phyloP scores from a whole-genome alignment of 2,113 vertebrate species.

The human (Homo sapiens) region DNA sequence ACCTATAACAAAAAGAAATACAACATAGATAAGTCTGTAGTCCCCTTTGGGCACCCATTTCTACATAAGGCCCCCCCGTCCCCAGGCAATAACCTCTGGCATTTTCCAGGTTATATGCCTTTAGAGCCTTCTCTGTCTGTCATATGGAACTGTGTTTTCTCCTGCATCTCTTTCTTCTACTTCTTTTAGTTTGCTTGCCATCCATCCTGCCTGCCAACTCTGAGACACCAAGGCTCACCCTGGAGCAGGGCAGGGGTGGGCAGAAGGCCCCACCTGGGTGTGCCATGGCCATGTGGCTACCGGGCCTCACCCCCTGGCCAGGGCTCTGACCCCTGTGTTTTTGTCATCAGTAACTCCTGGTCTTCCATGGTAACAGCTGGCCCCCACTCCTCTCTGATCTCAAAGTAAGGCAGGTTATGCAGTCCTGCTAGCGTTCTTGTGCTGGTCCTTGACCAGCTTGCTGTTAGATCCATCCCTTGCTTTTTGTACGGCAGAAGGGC shows the following conservation, averaged over 20 bases:
- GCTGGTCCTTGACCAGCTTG: neutral
- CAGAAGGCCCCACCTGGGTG: neutral
- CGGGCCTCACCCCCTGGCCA: neutral
- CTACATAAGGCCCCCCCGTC: too few relatives aligned
- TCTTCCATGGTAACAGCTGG: neutral
- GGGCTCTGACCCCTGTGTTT: neutral
- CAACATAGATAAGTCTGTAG: neutral
- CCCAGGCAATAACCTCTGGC: neutral
- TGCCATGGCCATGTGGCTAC: neutral
- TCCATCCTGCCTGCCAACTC: neutral
- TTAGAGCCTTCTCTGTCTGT: neutral
- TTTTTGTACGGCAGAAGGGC: neutral
- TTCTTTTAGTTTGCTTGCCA: neutral
- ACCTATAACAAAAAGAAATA: neutral
- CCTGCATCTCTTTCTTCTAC: neutral
- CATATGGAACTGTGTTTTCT: neutral
- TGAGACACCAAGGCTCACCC: neutral
- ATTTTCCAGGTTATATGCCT: accelerated
- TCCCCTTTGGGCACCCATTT: too few relatives aligned
- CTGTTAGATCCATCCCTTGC: neutral
- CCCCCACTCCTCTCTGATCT: too few relatives aligned
- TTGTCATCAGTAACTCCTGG: neutral
- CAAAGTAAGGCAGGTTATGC: accelerated
- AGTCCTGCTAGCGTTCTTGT: neutral
- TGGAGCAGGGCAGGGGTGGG: too few relatives aligned